These are phyloP conservation scores for Taenioides sp. DNA, from an alignment of 2,797 vertebrate species.

Conservation along the genomic window DNA sequence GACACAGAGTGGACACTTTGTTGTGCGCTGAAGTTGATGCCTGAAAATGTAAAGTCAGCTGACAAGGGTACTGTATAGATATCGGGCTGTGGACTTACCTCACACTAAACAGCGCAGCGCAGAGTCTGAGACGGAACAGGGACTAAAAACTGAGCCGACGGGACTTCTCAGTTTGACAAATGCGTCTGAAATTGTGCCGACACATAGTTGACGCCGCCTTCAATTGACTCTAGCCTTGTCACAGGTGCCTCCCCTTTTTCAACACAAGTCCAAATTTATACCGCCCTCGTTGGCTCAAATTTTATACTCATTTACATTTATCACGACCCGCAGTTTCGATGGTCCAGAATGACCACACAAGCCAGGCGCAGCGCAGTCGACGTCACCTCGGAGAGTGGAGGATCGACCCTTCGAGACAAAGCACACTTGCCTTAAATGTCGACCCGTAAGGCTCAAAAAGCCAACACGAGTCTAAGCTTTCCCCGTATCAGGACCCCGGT, in stretches of 20 bases:
- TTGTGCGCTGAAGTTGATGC: slow-evolving; percentile 28
- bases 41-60: slow-evolving; percentile 21
- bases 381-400: slow-evolving; percentile 52
- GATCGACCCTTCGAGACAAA: not conserved
- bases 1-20: slow-evolving; percentile 6
- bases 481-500: slow-evolving; percentile 8
- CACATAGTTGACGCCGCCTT: slow-evolving; percentile 55
- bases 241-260: slow-evolving; percentile 58
- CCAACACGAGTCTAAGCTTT: not conserved
- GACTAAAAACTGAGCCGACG: slow-evolving; percentile 41
- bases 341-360: slow-evolving; percentile 32
- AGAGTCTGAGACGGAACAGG: slow-evolving; percentile 13
- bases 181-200: slow-evolving; percentile 51
- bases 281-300: slow-evolving; percentile 13
- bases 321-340: slow-evolving; percentile 9
- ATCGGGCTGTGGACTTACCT: slow-evolving; percentile 49
- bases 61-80: slow-evolving; percentile 2
- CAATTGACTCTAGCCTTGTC: slow-evolving; percentile 44
- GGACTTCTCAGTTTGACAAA: slow-evolving; percentile 46
- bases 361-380: slow-evolving; percentile 60
- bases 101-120: slow-evolving; percentile 46
- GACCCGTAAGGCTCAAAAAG: not conserved
- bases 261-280: slow-evolving; percentile 24
- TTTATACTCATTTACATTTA: slow-evolving; percentile 17
- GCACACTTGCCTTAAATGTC: slow-evolving; percentile 31